Base-by-base conservation (phyloP, 1,140 invertebrate genomes). In the Reticulitermes speratus region DNA sequence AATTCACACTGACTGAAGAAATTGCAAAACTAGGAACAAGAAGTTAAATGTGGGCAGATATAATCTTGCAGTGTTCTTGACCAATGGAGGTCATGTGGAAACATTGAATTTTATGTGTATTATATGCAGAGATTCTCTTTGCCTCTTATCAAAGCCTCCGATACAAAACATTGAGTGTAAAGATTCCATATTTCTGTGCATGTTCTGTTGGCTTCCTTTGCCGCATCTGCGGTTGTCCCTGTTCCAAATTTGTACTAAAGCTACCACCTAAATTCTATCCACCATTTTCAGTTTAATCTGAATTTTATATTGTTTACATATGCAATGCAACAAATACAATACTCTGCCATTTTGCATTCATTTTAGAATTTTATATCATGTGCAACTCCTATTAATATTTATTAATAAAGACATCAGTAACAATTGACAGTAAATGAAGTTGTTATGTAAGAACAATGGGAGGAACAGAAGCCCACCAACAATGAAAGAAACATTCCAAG, bases 241-340 rank as follows among this genome's bases (percentile, higher is more conserved):
- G 7, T 75, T n/a, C n/a, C 65, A 75, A 75, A 75, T 75, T 75
- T 75, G 59, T 75, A 75, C 65, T 75, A 8, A 75, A 75, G n/a
- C 25, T 75, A 30, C 25, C 21, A 65, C 1, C 59, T 23, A 65
- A 65, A 65, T 65, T 65, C 21, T 65, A 65, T 65, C 19, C 59
- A 65, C 65, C 65, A 75, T 75, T 30, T n/a, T n/a, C 25, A 25
- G n/a, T 75, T 75, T 65, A 23, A 25, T 75, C n/a, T 30, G 25
- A 75, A 25, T 75, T 75, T 75, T 30, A 75, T 75, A 30, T 75
- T 30, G 0, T 55, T 55, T 21, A 55, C 14, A 55, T 55, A 21
- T 55, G 19, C 1, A 21, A 75, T 30, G 65, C n/a, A 75, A 75
- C 25, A 75, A 30, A 75, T 75, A 30, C n/a, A n/a, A n/a, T 30